phyloP scores from a whole-genome alignment of 2,888 invertebrate species.

The Actias luna region DNA sequence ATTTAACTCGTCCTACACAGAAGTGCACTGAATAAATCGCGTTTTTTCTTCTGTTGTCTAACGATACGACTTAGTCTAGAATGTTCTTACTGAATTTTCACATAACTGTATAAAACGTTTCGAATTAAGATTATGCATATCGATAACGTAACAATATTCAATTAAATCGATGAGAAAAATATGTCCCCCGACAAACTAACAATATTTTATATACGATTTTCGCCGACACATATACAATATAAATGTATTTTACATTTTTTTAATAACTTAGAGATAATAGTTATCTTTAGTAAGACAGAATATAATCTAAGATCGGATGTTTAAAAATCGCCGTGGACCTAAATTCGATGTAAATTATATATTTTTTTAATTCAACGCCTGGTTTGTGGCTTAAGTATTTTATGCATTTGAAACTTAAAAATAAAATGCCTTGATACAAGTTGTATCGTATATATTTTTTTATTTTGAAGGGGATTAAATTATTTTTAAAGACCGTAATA shows the following conservation, averaged over 20 bases:
- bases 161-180: neutral
- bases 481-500: no score
- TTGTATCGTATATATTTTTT: no score
- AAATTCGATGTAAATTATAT: neutral
- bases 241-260: slow-evolving; percentile 18
- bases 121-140: neutral
- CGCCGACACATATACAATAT: slow-evolving; percentile 4
- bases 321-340: neutral
- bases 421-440: no score
- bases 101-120: no score
- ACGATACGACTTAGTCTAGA: no score
- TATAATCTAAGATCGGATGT: neutral
- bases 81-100: no score
- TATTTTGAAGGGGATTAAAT: no score
- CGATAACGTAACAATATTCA: neutral
- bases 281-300: neutral
- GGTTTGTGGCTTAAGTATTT: no score
- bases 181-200: neutral
- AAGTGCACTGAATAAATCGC: neutral
- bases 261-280: slow-evolving; percentile 18
- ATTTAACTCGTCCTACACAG: neutral
- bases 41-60: neutral
- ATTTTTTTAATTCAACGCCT: neutral
- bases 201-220: slow-evolving; percentile 18
- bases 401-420: no score